Evolutionary conservation across 2,888 invertebrate species (phyloP), one percentile per base, ranked within the genome.

Genomic region (Allygus modestus): DNA sequence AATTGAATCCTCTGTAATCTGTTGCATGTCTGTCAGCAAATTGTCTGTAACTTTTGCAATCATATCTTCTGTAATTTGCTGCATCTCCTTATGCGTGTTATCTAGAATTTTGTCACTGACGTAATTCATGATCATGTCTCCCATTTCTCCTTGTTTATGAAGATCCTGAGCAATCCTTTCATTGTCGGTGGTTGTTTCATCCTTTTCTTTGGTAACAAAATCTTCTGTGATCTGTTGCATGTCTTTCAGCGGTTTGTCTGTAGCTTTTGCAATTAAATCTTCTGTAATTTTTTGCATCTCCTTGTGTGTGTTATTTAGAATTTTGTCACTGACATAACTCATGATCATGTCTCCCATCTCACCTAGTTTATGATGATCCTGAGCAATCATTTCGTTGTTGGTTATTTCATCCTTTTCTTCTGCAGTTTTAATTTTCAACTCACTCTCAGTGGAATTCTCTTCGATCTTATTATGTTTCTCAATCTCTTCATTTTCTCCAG

Each of bases 241-340:
- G 26, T 31, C 51, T 71, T 71, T 51, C 43, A 7, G 28, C 0
- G 33, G 33, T 28, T 65, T 0, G 20, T 23, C 31, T 28, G 17
- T 11, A 7, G 23, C 28, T 73, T 69, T 28, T 43, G 7, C 9
- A 20, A 71, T 46, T 20, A 71, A 71, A 20, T 82, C 82, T 12
- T 82, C 82, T 17, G 46, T 69, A 17, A 82, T 71, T 20, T 71
- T 17, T 28, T 71, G 31, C 33, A 82, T 54, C 15, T 82, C 82
- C 28, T 71, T 46, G 28, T 28, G 17, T 4, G 28, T 17, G 20
- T 31, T 46, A 11, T 51, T n/a, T 51, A 12, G 1, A 37, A 77
- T 77, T 28, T 77, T 46, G 0, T 71, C 31, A n/a, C 17, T 5
- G 1, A 82, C 51, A 23, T 28, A 31, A 20, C 51, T 20, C 43